Conservation (phyloP, 1,140 invertebrate species). For the Stegodyphus mimosarum region DNA sequence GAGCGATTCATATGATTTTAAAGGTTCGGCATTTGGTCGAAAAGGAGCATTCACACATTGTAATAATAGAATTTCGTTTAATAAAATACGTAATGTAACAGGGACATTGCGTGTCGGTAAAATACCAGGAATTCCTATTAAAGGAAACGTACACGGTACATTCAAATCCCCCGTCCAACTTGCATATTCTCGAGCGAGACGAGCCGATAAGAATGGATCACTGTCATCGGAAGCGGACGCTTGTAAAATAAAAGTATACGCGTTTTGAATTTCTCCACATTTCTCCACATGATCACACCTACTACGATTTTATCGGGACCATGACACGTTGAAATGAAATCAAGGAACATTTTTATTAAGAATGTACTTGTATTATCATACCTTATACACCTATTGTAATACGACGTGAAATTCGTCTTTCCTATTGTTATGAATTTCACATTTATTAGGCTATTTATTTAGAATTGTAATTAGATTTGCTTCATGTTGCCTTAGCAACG, state of each 20-base stretch:
- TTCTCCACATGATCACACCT: background rate
- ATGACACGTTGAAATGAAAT: background rate
- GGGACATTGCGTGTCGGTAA: background rate
- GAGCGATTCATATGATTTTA: background rate
- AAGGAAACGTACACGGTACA: too few species aligned
- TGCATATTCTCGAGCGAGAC: too few species aligned
- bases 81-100: background rate
- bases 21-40: background rate
- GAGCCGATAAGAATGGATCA: too few species aligned
- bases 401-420: background rate
- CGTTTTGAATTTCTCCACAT: background rate
- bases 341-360: background rate
- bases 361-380: background rate
- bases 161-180: too few species aligned
- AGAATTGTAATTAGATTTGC: too few species aligned
- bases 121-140: too few species aligned
- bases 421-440: too few species aligned
- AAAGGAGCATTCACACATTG: background rate
- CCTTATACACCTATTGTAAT: too few species aligned
- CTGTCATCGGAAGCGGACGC: too few species aligned
- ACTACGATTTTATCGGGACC: background rate
- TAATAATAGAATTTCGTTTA: background rate
- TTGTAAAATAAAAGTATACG: background rate
- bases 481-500: too few species aligned
- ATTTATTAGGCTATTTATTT: too few species aligned